Conservation (phyloP, 2,113 vertebrate genomes). For the Chlorodrepanis virens region DNA sequence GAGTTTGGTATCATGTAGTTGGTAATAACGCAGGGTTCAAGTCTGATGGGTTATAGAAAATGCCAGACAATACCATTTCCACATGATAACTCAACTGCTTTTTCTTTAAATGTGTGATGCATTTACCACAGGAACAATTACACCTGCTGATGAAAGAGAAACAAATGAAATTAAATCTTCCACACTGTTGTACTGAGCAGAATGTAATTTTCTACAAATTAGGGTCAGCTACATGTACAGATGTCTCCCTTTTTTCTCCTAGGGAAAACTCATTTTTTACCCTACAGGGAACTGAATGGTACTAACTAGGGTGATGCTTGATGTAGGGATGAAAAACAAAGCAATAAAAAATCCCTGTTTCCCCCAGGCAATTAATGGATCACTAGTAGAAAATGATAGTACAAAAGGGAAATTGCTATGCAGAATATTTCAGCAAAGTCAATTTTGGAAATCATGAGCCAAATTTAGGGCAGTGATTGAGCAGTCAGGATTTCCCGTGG, state of each 20-base stretch:
- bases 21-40: neutral
- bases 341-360: slow-evolving; percentile 21
- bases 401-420: slow-evolving; percentile 12
- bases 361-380: slow-evolving; percentile 11
- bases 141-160: slow-evolving; percentile 28
- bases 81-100: neutral
- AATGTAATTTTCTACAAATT: slow-evolving; percentile 49
- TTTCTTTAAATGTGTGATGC: neutral
- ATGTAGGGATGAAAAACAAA: neutral
- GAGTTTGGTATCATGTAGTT: neutral
- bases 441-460: neutral
- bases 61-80: neutral
- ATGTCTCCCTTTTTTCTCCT: neutral
- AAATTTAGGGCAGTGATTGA: slow-evolving; percentile 28
- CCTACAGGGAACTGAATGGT: neutral
- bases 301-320: neutral
- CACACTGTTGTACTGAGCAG: neutral
- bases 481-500: neutral
- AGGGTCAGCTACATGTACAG: neutral
- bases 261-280: slow-evolving; percentile 6
- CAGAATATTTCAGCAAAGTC: slow-evolving; percentile 13
- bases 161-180: neutral
- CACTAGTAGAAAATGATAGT: neutral
- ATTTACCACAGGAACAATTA: slow-evolving; percentile 15
- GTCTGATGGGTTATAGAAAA: neutral